Conservation (phyloP, 92 coral and sea anemone genomes). For the Heteractis magnifica region DNA sequence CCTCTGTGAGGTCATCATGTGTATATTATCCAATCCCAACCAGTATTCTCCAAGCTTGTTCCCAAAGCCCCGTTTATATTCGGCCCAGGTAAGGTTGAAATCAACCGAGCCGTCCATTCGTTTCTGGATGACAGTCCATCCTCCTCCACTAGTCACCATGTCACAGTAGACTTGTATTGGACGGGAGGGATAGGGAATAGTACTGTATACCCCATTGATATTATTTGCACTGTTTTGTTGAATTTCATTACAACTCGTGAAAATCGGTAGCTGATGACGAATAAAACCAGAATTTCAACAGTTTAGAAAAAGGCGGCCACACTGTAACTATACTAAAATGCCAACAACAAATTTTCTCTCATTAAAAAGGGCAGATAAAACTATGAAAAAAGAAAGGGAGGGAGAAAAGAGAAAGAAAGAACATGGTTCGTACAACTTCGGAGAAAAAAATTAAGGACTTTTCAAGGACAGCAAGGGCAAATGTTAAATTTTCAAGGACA, state of each 20-base stretch:
- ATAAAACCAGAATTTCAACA: background rate
- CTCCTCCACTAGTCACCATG: conserved; percentile 36
- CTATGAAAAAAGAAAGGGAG: too few species aligned
- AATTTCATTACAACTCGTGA: conserved; percentile 18
- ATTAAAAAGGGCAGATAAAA: too few species aligned
- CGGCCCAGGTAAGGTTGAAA: conserved; percentile 36
- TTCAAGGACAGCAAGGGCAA: too few species aligned
- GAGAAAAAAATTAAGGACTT: too few species aligned
- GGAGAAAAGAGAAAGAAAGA: too few species aligned
- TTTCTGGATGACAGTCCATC: conserved; percentile 51
- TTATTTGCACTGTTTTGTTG: background rate
- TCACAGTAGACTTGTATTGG: conserved; percentile 41
- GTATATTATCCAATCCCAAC: conserved; percentile 39
- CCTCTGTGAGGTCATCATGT: conserved; percentile 12
- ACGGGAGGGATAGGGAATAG: conserved; percentile 15
- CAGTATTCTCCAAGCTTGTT: conserved; percentile 31
- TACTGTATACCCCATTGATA: conserved; percentile 15
- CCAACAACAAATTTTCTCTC: too few species aligned
- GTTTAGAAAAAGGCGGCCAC: background rate
- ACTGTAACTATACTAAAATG: too few species aligned
- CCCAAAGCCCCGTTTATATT: conserved; percentile 40
- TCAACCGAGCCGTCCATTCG: conserved; percentile 38
- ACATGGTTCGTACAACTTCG: too few species aligned
- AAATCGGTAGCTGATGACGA: background rate
- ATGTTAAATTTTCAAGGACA: too few species aligned